Percentiles rank a stretch among this genome's conserved stretches.
phyloP scores from a whole-genome alignment of 2,113 vertebrate genomes.

The Phocoena sinus region DNA sequence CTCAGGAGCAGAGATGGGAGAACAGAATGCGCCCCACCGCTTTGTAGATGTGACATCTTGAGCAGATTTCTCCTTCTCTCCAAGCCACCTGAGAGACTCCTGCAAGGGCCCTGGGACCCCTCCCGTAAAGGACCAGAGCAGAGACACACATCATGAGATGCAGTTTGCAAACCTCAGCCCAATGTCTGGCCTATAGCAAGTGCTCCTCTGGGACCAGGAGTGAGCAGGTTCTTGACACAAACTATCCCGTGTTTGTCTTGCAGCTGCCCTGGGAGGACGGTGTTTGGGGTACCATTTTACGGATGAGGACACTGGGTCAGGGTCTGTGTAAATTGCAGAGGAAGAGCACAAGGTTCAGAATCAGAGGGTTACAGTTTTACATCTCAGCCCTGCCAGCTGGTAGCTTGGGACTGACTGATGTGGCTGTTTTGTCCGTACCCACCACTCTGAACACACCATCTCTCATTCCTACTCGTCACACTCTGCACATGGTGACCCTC shows the following conservation, averaged over 20 bases:
- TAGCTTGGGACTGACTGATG: accelerated
- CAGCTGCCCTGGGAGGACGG: background rate
- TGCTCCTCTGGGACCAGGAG: background rate
- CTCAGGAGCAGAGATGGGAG: background rate
- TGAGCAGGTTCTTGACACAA: accelerated
- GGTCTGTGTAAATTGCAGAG: too few species aligned
- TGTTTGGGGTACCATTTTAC: background rate
- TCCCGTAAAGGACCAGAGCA: accelerated
- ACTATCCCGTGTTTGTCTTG: accelerated
- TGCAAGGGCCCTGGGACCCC: accelerated
- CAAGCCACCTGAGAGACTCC: background rate
- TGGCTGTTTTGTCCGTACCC: accelerated
- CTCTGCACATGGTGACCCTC: accelerated
- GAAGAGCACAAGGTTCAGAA: accelerated
- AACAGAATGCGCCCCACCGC: accelerated
- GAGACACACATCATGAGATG: background rate
- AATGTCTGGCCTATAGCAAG: accelerated
- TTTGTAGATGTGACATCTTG: background rate
- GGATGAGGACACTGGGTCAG: background rate
- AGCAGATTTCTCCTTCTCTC: background rate
- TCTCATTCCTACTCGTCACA: accelerated
- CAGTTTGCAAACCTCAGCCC: background rate
- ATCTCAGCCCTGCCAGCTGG: background rate
- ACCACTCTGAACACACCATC: accelerated
- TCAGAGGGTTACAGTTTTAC: too few species aligned